These are phyloP conservation scores for Coptodon rendalli DNA, from an alignment of 2,113 vertebrate genomes.

Conservation along the genomic window DNA sequence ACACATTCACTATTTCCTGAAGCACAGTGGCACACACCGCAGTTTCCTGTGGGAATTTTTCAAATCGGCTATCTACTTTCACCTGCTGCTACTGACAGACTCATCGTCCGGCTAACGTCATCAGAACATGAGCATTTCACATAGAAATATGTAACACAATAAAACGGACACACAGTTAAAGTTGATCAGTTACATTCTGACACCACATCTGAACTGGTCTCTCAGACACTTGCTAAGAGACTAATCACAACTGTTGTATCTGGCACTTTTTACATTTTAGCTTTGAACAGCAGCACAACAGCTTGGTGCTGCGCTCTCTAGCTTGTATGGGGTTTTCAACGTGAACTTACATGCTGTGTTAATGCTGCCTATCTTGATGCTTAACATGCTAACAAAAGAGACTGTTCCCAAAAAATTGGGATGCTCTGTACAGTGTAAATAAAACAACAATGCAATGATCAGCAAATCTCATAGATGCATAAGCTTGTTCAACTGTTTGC, in stretches of 20 bases:
- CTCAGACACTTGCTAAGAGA: background rate
- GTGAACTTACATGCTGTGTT: background rate
- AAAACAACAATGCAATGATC: background rate
- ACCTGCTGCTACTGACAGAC: conserved; percentile 21
- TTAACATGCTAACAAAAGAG: background rate
- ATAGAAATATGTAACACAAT: background rate
- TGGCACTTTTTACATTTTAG: background rate
- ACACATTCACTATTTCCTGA: conserved; percentile 36
- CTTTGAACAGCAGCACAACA: background rate
- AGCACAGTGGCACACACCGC: conserved; percentile 5
- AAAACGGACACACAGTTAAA: background rate
- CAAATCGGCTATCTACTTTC: conserved; percentile 10
- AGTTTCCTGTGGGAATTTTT: conserved; percentile 50
- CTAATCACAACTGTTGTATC: background rate
- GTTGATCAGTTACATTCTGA: background rate
- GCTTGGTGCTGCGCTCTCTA: background rate
- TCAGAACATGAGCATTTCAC: background rate
- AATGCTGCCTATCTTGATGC: background rate
- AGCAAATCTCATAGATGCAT: background rate
- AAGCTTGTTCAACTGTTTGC: background rate
- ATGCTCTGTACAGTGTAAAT: background rate
- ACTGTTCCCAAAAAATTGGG: background rate
- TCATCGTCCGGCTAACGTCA: background rate
- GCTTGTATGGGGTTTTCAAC: background rate
- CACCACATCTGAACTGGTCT: background rate